Percentiles rank a stretch among this genome's conserved stretches.
phyloP scores from a whole-genome alignment of 2,888 invertebrate genomes.

The Hirudinaria manillensis region DNA sequence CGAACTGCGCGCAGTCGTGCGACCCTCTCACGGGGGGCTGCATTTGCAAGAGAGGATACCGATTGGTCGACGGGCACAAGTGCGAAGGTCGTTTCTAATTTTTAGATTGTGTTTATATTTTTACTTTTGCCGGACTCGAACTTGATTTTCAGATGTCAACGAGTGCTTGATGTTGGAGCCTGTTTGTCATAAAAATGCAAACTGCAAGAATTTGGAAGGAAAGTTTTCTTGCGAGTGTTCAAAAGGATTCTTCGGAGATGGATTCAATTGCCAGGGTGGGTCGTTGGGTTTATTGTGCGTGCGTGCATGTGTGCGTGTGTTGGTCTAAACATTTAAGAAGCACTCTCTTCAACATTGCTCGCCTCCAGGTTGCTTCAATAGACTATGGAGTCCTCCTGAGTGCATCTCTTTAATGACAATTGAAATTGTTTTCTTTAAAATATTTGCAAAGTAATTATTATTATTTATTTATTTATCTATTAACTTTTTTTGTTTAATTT shows the following conservation, averaged over 20 bases:
- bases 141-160: constrained; percentile 37
- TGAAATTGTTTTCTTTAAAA: no score
- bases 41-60: constrained; percentile 38
- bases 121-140: background rate
- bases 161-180: constrained; percentile 34
- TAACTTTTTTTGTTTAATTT: no score
- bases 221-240: constrained; percentile 37
- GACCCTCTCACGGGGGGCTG: constrained; percentile 39
- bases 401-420: no score
- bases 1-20: constrained; percentile 38
- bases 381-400: no score
- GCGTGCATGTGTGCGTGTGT: no score
- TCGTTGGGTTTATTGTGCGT: background rate
- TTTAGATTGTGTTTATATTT: background rate
- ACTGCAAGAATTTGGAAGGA: constrained; percentile 37
- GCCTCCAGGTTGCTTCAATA: no score
- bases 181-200: constrained; percentile 34
- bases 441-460: no score
- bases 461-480: constrained; percentile 1
- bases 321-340: no score
- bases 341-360: no score
- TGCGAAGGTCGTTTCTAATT: constrained; percentile 37
- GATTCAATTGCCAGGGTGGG: constrained; percentile 37
- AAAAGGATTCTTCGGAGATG: constrained; percentile 38
- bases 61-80: constrained; percentile 33